phyloP scores from a whole-genome alignment of 2,888 invertebrate genomes.

The Cyrtodaria siliqua region DNA sequence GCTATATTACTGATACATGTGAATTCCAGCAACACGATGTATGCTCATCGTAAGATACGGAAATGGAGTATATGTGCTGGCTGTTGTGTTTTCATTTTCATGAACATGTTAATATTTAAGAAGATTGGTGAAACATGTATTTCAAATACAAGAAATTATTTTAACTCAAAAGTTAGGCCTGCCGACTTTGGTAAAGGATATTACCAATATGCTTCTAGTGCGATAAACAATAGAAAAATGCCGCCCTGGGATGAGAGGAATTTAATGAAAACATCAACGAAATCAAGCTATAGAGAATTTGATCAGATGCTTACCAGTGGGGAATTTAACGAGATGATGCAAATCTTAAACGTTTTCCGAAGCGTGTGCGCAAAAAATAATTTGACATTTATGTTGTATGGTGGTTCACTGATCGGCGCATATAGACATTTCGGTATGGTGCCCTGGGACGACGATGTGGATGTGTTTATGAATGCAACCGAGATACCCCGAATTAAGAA shows the following conservation, averaged over 20 bases:
- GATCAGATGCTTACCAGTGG: conserved; percentile 22
- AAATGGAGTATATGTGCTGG: too few species aligned
- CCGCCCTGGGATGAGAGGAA: conserved; percentile 30
- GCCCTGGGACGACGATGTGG: conserved; percentile 73
- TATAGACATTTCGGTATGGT: conserved; percentile 65
- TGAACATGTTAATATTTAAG: too few species aligned
- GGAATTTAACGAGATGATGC: conserved; percentile 32
- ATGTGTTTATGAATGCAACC: conserved; percentile 58
- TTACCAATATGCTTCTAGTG: too few species aligned
- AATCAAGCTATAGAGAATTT: conserved; percentile 41
- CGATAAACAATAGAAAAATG: too few species aligned
- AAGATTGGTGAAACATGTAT: too few species aligned
- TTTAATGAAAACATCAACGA: conserved; percentile 21
- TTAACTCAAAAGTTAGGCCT: too few species aligned
- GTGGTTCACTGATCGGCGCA: conserved; percentile 65
- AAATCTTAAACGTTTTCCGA: conserved; percentile 31
- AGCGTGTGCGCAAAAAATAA: conserved; percentile 27
- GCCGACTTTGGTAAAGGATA: too few species aligned
- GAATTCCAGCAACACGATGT: too few species aligned
- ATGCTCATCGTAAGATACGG: too few species aligned
- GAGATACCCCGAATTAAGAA: conserved; percentile 31
- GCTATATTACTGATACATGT: too few species aligned
- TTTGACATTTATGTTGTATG: conserved; percentile 63
- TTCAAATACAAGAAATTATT: too few species aligned
- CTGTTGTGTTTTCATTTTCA: too few species aligned